Evolutionary conservation across 2,113 vertebrate genomes (phyloP), one percentile per base, ranked within the genome.

Genomic region (Istiophorus platypterus): DNA sequence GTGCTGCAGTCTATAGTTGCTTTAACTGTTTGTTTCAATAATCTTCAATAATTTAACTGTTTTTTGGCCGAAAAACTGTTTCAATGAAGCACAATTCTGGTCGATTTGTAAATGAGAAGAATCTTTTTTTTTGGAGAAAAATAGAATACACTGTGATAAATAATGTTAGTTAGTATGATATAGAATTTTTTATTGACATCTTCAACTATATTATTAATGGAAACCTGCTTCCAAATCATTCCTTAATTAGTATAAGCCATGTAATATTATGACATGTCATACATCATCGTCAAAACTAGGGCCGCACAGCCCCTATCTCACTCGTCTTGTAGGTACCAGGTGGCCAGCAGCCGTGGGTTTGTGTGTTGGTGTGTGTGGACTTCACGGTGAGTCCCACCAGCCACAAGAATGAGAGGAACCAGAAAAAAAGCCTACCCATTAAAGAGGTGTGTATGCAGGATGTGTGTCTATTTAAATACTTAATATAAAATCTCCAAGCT

Each of bases 241-340:
- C 2, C 57, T 61, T 66, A 69, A 76, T 79, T 54, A 68, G 63
- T 63, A 26, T 15, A 70, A 69, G 22, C 24, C 37, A 63, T 51
- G 49, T 70, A 51, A 72, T 20, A 66, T 58, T 9, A 66, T 66
- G 58, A 27, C 78, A 72, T 58, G 66, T 39, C 61, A 76, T 76
- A 74, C 31, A 83, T 75, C 64, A 82, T 8, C 72, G 69, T 72
- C 67, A 82, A 64, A 72, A 14, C 58, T 4, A 41, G 47, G 41
- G 54, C 47, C 26, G 26, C 52, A 31, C 47, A 80, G 18, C 24
- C 39, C 64, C 34, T 27, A 34, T 52, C 62, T 59, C 24, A 27
- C 37, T 71, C 20, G 34, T 84, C 62, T 62, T 31, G 39, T 69
- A 18, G 54, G 20, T 71, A 79, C 70, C 77, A 81, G 82, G 73